Base-by-base conservation (phyloP, 2,113 vertebrate genomes). In the Pogonocichla stellata region DNA sequence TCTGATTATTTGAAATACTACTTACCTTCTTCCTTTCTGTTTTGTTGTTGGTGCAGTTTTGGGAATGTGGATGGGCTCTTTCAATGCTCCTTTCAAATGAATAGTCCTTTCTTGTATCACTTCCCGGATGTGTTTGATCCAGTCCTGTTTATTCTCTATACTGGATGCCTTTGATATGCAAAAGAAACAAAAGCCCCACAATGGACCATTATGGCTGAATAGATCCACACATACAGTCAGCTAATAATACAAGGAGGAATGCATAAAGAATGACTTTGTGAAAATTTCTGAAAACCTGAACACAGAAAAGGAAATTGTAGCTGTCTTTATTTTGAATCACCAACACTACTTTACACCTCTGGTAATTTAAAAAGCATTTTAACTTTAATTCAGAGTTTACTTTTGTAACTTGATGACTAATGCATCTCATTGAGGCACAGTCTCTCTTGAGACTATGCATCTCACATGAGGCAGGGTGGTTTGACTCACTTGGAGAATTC, bases 81-180 rank as follows among this genome's bases (percentile, higher is more conserved):
- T 99, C 73, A 99, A 98, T 22, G 99, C 99, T 54, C 99, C 99
- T 95, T 99, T 99, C 93, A 99, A 98, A 98, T 99, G 99, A 91
- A 99, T 98, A 18, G 99, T 99, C 84, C 99, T 98, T 95, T 99
- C 99, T 97, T 99, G 99, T 84, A 99, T 99, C 69, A 99, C 99
- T 93, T 99, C 99, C 48, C 99, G 98, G 97, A 99, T 99, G 97
- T 99, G 99, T 93, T 99, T 99, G 96, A 99, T 99, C 99, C 99
- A 99, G 97, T 99, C 99, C 97, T 99, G 99, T 96, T 99, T 99
- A 98, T 99, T 99, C 95, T 99, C 99, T 69, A 99, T 99, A 96
- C 99, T 99, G 71, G 99, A 99, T 8, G 99, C 99, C 99, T 99
- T 96, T 80, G 88, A 88, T 78, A 95, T 92, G 92, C 71, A 65